Percentiles rank a stretch among this genome's conserved stretches.
Evolutionary conservation across 2,888 invertebrate species (phyloP).

Genomic region (Odontomyia ornata): DNA sequence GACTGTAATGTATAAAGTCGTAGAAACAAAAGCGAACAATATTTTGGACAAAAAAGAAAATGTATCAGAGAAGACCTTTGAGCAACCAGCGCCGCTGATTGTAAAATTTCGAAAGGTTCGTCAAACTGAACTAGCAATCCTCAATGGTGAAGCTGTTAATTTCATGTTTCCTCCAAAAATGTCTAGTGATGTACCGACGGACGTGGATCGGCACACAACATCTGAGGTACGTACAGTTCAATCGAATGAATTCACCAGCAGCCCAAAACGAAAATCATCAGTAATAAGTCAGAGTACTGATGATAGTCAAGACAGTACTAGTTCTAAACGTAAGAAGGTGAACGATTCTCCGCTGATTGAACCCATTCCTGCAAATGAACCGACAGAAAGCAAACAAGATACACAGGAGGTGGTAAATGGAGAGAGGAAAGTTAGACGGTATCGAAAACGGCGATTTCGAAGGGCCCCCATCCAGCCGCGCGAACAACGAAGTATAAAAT

Average conservation of each 20-base stretch:
- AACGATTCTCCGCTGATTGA: neutral
- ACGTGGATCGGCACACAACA: slow-evolving; percentile 65
- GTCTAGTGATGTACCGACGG: slow-evolving; percentile 64
- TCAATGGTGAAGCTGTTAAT: slow-evolving; percentile 87
- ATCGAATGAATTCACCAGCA: slow-evolving; percentile 58
- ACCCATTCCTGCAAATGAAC: slow-evolving; percentile 12
- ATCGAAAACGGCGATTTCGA: slow-evolving; percentile 60
- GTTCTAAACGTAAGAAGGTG: slow-evolving; percentile 45
- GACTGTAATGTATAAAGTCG: slow-evolving; percentile 61
- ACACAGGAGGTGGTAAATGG: neutral
- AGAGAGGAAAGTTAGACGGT: slow-evolving; percentile 33
- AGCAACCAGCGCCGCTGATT: slow-evolving; percentile 66
- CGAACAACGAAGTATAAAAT: slow-evolving; percentile 51
- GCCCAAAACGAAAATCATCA: slow-evolving; percentile 49
- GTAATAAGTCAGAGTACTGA: slow-evolving; percentile 48
- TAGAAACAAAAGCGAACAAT: slow-evolving; percentile 53
- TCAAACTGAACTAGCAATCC: slow-evolving; percentile 75
- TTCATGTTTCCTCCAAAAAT: slow-evolving; percentile 80
- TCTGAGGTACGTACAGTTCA: slow-evolving; percentile 59
- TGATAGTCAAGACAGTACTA: slow-evolving; percentile 45
- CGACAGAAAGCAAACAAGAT: neutral
- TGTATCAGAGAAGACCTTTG: slow-evolving; percentile 43
- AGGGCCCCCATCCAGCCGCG: slow-evolving; percentile 64
- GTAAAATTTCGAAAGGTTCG: slow-evolving; percentile 80
- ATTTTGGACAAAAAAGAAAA: slow-evolving; percentile 50